Conservation (phyloP, 2,797 vertebrate species). For the Xyrichtys novacula region DNA sequence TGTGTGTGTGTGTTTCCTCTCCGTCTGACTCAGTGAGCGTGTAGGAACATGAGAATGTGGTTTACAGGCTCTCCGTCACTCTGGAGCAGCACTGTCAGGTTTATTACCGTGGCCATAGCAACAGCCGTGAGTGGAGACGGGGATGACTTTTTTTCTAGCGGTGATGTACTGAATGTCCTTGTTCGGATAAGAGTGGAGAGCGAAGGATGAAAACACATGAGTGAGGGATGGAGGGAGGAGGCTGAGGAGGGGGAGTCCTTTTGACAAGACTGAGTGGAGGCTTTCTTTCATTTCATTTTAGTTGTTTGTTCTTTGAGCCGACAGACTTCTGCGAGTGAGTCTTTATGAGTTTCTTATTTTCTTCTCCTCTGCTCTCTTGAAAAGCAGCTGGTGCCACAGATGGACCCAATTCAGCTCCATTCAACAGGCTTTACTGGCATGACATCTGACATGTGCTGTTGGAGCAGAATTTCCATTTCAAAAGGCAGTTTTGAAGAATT, state of each 20-base stretch:
- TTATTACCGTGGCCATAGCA: conserved; percentile 84
- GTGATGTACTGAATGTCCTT: conserved; percentile 71
- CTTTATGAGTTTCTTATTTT: conserved; percentile 46
- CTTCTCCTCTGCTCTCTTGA: conserved; percentile 4
- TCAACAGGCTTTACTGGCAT: neutral
- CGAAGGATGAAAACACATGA: conserved; percentile 40
- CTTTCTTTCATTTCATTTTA: conserved; percentile 48
- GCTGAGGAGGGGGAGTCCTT: conserved; percentile 3
- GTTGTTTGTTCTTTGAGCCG: conserved; percentile 46
- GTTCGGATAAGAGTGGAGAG: conserved; percentile 63
- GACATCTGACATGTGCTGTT: neutral
- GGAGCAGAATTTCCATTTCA: neutral
- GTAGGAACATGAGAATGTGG: conserved; percentile 31
- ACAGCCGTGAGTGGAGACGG: conserved; percentile 73
- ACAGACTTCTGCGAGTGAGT: conserved; percentile 31
- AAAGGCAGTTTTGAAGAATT: no score
- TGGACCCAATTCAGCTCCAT: conserved; percentile 6
- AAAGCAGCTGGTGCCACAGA: conserved; percentile 1
- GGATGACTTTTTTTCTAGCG: conserved; percentile 57
- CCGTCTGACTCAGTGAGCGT: conserved; percentile 29
- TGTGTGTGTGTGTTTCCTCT: neutral
- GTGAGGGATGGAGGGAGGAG: conserved; percentile 29
- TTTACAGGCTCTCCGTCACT: conserved; percentile 44
- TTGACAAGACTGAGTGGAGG: conserved; percentile 32
- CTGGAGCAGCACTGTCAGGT: conserved; percentile 60